phyloP scores from a whole-genome alignment of 2,113 vertebrate species.

The Patagioenas fasciata region DNA sequence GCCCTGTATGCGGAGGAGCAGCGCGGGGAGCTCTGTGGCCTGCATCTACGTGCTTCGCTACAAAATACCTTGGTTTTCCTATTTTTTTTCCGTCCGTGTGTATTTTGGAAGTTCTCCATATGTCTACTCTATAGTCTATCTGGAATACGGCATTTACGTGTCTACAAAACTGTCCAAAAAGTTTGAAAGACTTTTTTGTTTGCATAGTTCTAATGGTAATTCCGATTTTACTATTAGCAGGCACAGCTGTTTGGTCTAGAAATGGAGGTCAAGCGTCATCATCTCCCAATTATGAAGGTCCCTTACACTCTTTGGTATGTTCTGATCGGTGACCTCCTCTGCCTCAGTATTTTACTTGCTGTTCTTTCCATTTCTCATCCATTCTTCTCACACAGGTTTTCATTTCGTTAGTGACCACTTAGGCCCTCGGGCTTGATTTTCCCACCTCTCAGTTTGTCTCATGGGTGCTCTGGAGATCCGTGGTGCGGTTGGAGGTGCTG shows the following conservation, averaged over 20 bases:
- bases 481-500: not conserved
- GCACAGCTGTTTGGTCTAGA: constrained; percentile 87
- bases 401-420: not conserved
- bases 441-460: not conserved
- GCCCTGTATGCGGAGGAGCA: constrained; percentile 18
- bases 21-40: not conserved
- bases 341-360: constrained; percentile 5
- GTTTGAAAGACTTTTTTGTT: constrained; percentile 30
- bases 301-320: constrained; percentile 87
- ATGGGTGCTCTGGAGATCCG: not conserved
- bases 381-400: not conserved
- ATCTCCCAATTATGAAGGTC: constrained; percentile 87
- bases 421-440: not conserved
- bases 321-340: not conserved
- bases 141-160: constrained; percentile 34
- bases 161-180: constrained; percentile 32
- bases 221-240: constrained; percentile 74
- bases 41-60: constrained; percentile 6
- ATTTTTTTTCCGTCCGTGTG: not conserved
- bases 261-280: constrained; percentile 86
- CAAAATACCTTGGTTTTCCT: not conserved
- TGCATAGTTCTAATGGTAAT: constrained; percentile 30
- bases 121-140: constrained; percentile 19
- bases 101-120: constrained; percentile 47
- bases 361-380: not conserved